Evolutionary conservation across 2,888 invertebrate genomes (phyloP), one percentile per base, ranked within the genome.

Genomic region (Drosophila paracracens): DNA sequence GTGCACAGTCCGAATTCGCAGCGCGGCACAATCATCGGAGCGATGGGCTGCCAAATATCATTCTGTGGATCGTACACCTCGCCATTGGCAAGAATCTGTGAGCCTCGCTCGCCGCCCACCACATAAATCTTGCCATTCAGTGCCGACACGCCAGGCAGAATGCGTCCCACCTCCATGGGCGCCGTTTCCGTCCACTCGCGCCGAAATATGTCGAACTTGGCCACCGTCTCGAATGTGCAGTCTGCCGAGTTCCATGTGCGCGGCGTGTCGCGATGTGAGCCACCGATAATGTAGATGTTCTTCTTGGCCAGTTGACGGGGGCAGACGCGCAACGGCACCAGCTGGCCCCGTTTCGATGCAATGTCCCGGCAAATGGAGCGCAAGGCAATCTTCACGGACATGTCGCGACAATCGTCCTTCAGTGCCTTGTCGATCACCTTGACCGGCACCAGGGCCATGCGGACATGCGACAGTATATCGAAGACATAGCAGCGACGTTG

Each of bases 1-100:
- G 97, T 96, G 89, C 97, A 97, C 74, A 98, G 93, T 2, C 98
- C 98, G 92, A 98, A 97, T 92, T 98, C 98, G 93, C 98, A 98
- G 29, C 98, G 94, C 0, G 97, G 96, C 81, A 97, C 96, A 75
- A 96, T 95, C 96, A 97, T 97, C 16, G 95, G 95, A 8, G 96
- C 94, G 87, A 96, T 95, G 76, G 94, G 94, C 63, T 94, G 94
- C 95, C 95, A 95, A 81, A 94, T 94, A 89, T 95, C 94, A 59
- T 93, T 94, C 84, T 95, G 95, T 38, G 97, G 96, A 93, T 97
- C 96, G 90, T 96, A 96, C 77, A 96, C 96, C 92, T 98, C 98
- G 51, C 98, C 98, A 90, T 97, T 97, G 18, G 97, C 97, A 52
- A 97, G 94, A 88, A 98, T 98, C 91, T 97, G 96, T 52, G 97